These are phyloP conservation scores for Drosophila rubida DNA, from an alignment of 2,888 invertebrate genomes.

Conservation along the genomic window DNA sequence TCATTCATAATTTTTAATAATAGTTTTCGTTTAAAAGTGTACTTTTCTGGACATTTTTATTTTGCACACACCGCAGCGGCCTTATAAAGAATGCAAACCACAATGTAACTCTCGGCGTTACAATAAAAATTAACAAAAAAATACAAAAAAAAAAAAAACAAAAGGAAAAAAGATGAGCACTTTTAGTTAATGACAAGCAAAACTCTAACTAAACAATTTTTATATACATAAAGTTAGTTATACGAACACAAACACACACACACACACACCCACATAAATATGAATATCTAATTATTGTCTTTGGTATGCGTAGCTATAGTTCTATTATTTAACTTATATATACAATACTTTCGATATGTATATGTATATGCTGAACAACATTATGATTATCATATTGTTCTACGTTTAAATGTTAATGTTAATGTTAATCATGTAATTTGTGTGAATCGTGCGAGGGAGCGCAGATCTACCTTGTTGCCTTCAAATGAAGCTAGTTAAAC, in stretches of 20 bases:
- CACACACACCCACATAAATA: conserved; percentile 12
- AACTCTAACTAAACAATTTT: conserved; percentile 21
- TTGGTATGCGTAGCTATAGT: conserved; percentile 69
- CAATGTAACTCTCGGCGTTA: conserved; percentile 14
- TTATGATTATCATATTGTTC: conserved; percentile 45
- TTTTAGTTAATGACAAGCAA: conserved; percentile 59
- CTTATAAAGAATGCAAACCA: conserved; percentile 57
- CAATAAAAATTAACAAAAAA: conserved; percentile 16
- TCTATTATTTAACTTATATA: conserved; percentile 70
- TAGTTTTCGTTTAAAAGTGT: conserved; percentile 17
- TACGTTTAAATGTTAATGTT: conserved; percentile 54
- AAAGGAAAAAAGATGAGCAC: conserved; percentile 36
- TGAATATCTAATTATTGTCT: conserved; percentile 28
- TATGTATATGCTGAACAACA: conserved; percentile 24
- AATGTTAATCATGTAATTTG: conserved; percentile 57
- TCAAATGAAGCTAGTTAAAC: conserved; percentile 84
- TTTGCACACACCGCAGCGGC: conserved; percentile 73
- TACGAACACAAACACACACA: conserved; percentile 8
- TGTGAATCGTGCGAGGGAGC: conserved; percentile 64
- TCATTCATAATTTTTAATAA: conserved; percentile 6
- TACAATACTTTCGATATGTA: conserved; percentile 20
- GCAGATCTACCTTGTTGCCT: conserved; percentile 83
- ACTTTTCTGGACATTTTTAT: conserved; percentile 19
- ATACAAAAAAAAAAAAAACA: conserved; percentile 22
- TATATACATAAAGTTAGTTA: conserved; percentile 6